Percentiles rank a stretch among this genome's conserved stretches.
Conservation (phyloP, 2,113 vertebrate species). For the Anarhynchus alexandrinus region DNA sequence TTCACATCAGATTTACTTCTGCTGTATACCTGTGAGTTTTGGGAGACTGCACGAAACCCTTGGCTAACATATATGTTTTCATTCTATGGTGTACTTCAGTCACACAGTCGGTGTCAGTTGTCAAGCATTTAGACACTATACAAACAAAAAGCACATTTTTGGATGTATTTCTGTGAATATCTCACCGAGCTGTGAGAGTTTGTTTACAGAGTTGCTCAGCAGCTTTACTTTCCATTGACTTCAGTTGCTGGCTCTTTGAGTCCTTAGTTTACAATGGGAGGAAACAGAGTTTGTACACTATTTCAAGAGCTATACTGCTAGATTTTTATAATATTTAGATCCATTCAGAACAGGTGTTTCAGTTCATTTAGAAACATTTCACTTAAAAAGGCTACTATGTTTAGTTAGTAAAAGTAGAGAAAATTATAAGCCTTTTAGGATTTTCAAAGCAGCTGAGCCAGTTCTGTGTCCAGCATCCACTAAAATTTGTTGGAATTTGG, state of each 20-base stretch:
- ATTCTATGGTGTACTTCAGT: neutral
- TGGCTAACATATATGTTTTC: neutral
- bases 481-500: neutral
- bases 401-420: neutral
- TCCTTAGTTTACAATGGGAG: neutral
- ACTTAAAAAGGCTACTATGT: neutral
- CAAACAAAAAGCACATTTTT: neutral
- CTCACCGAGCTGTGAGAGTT: neutral
- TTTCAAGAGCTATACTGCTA: neutral
- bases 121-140: neutral
- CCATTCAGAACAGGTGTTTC: neutral
- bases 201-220: slow-evolving; percentile 51
- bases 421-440: neutral
- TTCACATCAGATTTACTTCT: neutral
- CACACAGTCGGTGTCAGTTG: neutral
- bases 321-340: neutral
- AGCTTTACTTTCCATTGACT: slow-evolving; percentile 36
- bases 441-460: neutral
- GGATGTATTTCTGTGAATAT: neutral
- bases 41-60: neutral
- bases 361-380: neutral
- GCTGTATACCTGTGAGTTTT: neutral
- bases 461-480: neutral
- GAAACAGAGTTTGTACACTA: neutral
- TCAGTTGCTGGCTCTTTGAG: neutral